A percentile compares a stretch with the other conserved stretches of the same genome.
Evolutionary conservation across 1,140 invertebrate species (phyloP).

Genomic region (Bombus consobrinus): DNA sequence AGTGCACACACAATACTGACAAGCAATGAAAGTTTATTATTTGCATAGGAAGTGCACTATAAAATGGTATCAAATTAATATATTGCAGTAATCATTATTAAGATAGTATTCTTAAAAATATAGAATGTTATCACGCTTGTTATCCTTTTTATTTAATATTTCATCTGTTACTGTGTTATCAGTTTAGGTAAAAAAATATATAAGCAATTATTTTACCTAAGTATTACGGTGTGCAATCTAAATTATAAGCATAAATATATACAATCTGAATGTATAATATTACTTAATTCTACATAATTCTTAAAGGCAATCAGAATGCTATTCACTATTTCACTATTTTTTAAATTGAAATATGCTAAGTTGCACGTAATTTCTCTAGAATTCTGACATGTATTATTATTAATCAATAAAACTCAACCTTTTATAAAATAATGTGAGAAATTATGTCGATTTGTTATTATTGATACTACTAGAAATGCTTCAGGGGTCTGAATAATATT

Average conservation of each 20-base stretch:
- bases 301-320: neutral
- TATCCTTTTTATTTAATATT: constrained; percentile 41
- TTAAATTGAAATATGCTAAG: constrained; percentile 5
- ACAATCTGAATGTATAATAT: neutral
- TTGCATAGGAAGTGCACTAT: constrained; percentile 45
- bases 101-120: constrained; percentile 32
- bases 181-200: constrained; percentile 6
- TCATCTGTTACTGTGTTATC: constrained; percentile 33
- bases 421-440: constrained; percentile 23
- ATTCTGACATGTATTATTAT: constrained; percentile 16
- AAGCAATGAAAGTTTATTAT: constrained; percentile 39
- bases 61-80: constrained; percentile 49
- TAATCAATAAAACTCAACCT: constrained; percentile 37
- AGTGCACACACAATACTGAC: constrained; percentile 36
- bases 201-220: constrained; percentile 21
- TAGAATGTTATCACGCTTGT: constrained; percentile 41
- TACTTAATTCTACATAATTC: neutral
- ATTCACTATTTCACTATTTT: neutral
- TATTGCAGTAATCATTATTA: constrained; percentile 41
- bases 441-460: neutral
- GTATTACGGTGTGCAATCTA: neutral
- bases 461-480: neutral
- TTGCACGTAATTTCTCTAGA: constrained; percentile 6
- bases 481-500: neutral
- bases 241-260: constrained; percentile 15